These are phyloP conservation scores for Eledona agricola DNA, from an alignment of 2,888 invertebrate genomes.

Conservation along the genomic window DNA sequence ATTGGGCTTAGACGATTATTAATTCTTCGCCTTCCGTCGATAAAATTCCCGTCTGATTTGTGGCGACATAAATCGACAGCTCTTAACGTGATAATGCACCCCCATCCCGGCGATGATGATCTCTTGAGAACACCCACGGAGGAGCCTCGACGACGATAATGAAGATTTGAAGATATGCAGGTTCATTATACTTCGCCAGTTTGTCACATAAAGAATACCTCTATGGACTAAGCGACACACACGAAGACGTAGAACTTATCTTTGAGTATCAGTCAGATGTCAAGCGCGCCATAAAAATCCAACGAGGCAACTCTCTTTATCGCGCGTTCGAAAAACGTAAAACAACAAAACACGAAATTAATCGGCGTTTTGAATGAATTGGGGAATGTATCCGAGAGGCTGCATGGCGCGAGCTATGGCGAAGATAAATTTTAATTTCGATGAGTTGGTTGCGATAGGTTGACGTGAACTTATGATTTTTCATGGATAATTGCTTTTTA, in stretches of 20 bases:
- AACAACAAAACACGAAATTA: slow-evolving; percentile 25
- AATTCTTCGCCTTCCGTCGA: slow-evolving; percentile 10
- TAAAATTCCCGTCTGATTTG: slow-evolving; percentile 13
- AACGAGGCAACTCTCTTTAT: slow-evolving; percentile 5
- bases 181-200: slow-evolving; percentile 48
- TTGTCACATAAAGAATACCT: slow-evolving; percentile 46
- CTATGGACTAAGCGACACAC: slow-evolving; percentile 32
- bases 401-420: slow-evolving; percentile 8
- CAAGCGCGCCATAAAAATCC: slow-evolving; percentile 29
- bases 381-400: slow-evolving; percentile 27
- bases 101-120: slow-evolving; percentile 16
- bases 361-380: slow-evolving; percentile 32
- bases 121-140: slow-evolving; percentile 41
- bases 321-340: neutral
- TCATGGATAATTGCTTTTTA: slow-evolving; percentile 28
- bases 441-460: slow-evolving; percentile 25
- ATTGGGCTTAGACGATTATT: slow-evolving; percentile 12
- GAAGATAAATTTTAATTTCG: slow-evolving; percentile 33
- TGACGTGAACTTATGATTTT: slow-evolving; percentile 36
- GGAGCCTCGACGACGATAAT: slow-evolving; percentile 41
- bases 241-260: slow-evolving; percentile 27
- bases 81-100: slow-evolving; percentile 22
- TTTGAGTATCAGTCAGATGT: slow-evolving; percentile 32
- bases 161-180: slow-evolving; percentile 53
- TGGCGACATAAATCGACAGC: slow-evolving; percentile 4